Base-by-base conservation (phyloP, 2,113 vertebrate genomes). In the Brachypodius melanocephalos region DNA sequence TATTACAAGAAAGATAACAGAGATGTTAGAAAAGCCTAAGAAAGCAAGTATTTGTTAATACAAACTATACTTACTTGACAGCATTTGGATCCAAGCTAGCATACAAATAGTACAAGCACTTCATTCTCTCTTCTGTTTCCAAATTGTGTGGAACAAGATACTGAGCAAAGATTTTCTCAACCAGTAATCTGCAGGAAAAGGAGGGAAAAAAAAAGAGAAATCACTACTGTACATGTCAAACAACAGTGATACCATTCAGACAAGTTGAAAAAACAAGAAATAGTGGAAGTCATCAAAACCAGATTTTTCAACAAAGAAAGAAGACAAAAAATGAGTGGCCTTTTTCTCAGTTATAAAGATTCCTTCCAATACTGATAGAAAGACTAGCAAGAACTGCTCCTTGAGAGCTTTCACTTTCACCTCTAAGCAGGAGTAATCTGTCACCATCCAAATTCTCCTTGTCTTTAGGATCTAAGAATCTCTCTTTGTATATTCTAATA, bases 41-140 rank as follows among this genome's bases (percentile, higher is more conserved):
- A 49, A 72, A 63, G 10, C 10, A 88, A 73, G 49, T n/a, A 69
- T 75, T 79, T 81, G 24, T 31, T 67, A 84, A 80, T 77, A 82
- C 59, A 96, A 94, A 75, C 57, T 52, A 66, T 82, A 99, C 99
- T 99, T 85, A 99, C 99, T 99, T 99, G 83, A 99, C 99, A 92
- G 99, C 99, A 92, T 99, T 99, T 78, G 98, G 99, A 97, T 99
- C 99, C 98, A 99, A 98, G 89, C 99, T 99, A 96, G 99, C 99
- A 72, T 99, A 99, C 96, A 99, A 98, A 97, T 99, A 99, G 97
- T 99, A 99, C 21, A 99, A 98, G 97, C 99, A 99, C 94, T 99
- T 99, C 99, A 99, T 99, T 97, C 99, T 98, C 92, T 99, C 99
- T 98, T 99, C 99, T 0, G 99, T 99, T 98, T 99, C 99, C 92